Evolutionary conservation across 35 echinoderm and acorn worm species (phyloP), one percentile per base, ranked within the genome.

Genomic region (Ophiothrix spiculata): DNA sequence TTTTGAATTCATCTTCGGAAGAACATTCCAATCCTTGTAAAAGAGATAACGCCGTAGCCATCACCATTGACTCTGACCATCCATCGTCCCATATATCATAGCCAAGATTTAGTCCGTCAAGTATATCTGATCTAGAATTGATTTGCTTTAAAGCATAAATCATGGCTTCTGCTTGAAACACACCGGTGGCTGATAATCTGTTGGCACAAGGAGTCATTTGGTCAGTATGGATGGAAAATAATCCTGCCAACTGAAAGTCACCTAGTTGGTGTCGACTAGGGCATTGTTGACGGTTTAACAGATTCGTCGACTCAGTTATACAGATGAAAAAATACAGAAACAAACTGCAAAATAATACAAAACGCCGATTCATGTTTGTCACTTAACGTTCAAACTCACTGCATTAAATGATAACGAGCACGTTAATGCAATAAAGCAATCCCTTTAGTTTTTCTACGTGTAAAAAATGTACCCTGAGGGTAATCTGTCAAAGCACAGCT

Each of bases 1-100:
- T 16, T 17, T 1, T 14, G 41, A 34, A 34, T 33, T 74, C 35
- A 31, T 64, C n/a, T 32, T 34, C 36, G 25, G 8, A 19, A 15
- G 54, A 37, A 34, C 35, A 64, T 16, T 60, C 56, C 10, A 16
- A 56, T 37, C 81, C 81, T 12, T 84, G 29, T 33, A 84, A 36
- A 23, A 84, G 81, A 2, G 81, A 56, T 36, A 86, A 39, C 29
- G 84, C 39, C 39, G 64, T 69, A 33, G 31, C 36, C 79, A 81
- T 35, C 0, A 39, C 39, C 63, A 81, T 36, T 32, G 56, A 45
- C 33, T 89, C 87, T 12, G 56, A 82, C 37, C 49, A 49, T 74
- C 87, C 83, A 40, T 81, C 79, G 76, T 89, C 87, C 29, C 79
- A 74, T 25, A 89, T 89, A 39, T 89, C 77, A 64, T 56, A 89